Evolutionary conservation across 2,888 invertebrate species (phyloP), one percentile per base, ranked within the genome.

Genomic region (Tyria jacobaeae): DNA sequence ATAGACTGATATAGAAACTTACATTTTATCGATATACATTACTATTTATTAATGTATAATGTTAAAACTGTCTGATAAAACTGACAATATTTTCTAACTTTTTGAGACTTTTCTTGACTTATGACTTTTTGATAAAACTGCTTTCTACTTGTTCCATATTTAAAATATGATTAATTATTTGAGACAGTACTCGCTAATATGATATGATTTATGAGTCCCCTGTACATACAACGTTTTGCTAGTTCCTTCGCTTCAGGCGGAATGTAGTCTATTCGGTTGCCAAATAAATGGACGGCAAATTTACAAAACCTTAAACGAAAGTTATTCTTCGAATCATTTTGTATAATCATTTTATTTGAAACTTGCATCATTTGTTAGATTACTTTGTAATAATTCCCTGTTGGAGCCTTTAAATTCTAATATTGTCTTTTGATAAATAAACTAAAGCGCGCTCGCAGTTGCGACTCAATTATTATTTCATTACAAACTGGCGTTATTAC

Each of bases 351-450:
- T 57, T 57, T 37, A 34, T 49, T 49, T 31, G 7, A 60, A 48
- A 48, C 35, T 64, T 71, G 60, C 48, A 51, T 47, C 69, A 61
- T 70, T 71, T 66, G 63, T 53, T 41, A 68, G 76, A 54, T 79
- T 74, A 77, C 65, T 74, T 57, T 58, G 75, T 68, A 76, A 76
- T 76, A 76, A 78, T 74, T 74, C 73, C 64, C 62, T 54, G 62
- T 67, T 44, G 75, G 62, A 73, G 69, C 76, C 73, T 76, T 79
- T 79, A 66, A 79, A 79, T 76, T 79, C 79, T 75, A 82, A 86
- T 86, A 84, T 86, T 86, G 83, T 84, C 82, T 85, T 83, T 82
- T 84, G 80, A 83, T 83, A 83, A 83, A 85, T 84, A 85, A 85
- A 82, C 77, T 71, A 69, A 65, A 65, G 64, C 75, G 71, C 75